Evolutionary conservation across 1,140 invertebrate genomes (phyloP), one percentile per base, ranked within the genome.

Genomic region (Aleiodes sp.): DNA sequence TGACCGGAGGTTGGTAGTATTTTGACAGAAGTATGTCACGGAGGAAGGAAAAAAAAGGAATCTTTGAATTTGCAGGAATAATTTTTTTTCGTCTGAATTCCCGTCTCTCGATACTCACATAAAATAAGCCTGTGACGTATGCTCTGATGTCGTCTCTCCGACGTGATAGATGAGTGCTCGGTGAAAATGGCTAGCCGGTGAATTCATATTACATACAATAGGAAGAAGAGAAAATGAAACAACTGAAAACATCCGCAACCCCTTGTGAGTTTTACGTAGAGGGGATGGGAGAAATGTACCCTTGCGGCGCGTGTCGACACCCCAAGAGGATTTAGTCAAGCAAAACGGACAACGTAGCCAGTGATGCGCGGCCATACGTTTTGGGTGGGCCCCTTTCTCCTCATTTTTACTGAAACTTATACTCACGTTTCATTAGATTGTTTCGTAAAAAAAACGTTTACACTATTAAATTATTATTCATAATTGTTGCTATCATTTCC

Each of bases 261-360:
- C n/a, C 56, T 28, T 12, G 28, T 31, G 12, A n/a, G 28, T 28
- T 59, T 59, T 28, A 31, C 28, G 16, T 16, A 6, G 21, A 24
- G 14, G 26, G 28, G 28, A 59, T 8, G 10, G 0, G 31, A 59
- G 12, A 31, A 28, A 59, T 59, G 31, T 59, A 59, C 9, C 26
- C 56, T 14, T 31, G 26, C 31, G 56, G 56, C 56, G 56, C 56
- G 56, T 59, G 56, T 59, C 28, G n/a, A 59, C 26, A 59, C 26
- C 56, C 56, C 26, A 28, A 31, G 56, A 28, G 56, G 28, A 59
- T 59, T 59, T 59, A 31, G 26, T 59, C 26, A n/a, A n/a, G 24
- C 56, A 59, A 59, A 59, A 59, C 28, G n/a, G 12, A 24, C 28
- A 59, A 59, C 26, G 56, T 33, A 31, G 14, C 56, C 56, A 59